Evolutionary conservation across 2,113 vertebrate genomes (phyloP).

Genomic region (Apodemus speciosus): DNA sequence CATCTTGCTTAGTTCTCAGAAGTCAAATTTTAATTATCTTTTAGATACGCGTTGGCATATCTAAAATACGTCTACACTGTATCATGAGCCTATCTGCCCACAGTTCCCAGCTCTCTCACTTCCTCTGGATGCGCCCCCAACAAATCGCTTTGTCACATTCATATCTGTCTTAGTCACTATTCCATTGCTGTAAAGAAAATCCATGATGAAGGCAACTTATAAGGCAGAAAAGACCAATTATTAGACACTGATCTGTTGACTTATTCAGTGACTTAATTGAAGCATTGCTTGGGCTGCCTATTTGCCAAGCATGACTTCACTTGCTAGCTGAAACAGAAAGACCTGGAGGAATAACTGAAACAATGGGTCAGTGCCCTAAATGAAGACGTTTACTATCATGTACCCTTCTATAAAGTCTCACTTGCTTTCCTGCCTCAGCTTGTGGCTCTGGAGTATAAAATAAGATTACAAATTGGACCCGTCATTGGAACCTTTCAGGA

Average conservation of each 20-base stretch:
- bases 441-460: neutral
- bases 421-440: neutral
- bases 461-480: neutral
- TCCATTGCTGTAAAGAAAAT: neutral
- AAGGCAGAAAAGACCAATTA: neutral
- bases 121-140: neutral
- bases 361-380: neutral
- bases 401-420: neutral
- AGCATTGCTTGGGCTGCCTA: neutral
- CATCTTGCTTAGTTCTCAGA: neutral
- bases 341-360: neutral
- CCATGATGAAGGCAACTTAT: neutral
- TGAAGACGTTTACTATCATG: neutral
- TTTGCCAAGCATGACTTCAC: neutral
- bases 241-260: neutral
- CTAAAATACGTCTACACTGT: neutral
- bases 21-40: neutral
- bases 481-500: neutral
- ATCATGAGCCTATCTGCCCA: no score
- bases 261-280: neutral
- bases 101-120: neutral
- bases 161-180: neutral
- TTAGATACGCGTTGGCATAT: neutral
- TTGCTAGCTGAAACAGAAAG: neutral
- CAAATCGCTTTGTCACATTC: no score